phyloP scores from a whole-genome alignment of 53 echinoderm and acorn worm genomes.

The Astropecten irregularis region DNA sequence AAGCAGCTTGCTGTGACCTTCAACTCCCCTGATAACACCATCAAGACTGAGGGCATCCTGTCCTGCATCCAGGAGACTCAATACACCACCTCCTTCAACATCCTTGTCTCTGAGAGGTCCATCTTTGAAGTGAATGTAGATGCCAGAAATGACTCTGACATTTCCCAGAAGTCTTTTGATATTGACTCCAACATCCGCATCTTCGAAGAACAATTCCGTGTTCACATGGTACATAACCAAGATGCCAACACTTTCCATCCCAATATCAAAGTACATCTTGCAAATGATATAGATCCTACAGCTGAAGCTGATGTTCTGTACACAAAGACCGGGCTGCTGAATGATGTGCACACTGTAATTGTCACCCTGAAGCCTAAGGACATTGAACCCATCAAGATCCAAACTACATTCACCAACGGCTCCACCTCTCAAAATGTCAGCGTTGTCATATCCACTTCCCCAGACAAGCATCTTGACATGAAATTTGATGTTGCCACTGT shows the following conservation, averaged over 20 bases:
- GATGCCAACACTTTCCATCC: constrained; percentile 12
- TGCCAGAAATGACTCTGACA: not conserved
- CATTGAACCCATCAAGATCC: not conserved
- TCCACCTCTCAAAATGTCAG: not conserved
- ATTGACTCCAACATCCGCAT: constrained; percentile 1
- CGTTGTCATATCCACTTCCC: not conserved
- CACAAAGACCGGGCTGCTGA: not conserved
- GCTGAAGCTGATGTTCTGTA: constrained; percentile 21
- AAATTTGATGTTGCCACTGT: not conserved
- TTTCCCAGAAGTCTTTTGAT: not conserved
- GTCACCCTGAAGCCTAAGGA: not conserved
- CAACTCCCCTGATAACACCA: constrained; percentile 34
- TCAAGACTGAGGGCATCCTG: constrained; percentile 20
- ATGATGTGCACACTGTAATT: not conserved
- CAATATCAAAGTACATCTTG: constrained; percentile 6
- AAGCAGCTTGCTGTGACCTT: not conserved
- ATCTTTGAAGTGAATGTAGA: not conserved
- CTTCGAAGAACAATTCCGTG: not conserved
- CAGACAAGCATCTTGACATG: not conserved
- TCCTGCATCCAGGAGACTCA: not conserved
- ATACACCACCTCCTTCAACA: not conserved
- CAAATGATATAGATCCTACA: not conserved
- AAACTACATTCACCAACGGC: constrained; percentile 6
- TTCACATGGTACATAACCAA: constrained; percentile 15
- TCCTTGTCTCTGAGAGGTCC: constrained; percentile 9